Conservation (phyloP, 2,888 invertebrate genomes). For the Sminthurides aquaticus region DNA sequence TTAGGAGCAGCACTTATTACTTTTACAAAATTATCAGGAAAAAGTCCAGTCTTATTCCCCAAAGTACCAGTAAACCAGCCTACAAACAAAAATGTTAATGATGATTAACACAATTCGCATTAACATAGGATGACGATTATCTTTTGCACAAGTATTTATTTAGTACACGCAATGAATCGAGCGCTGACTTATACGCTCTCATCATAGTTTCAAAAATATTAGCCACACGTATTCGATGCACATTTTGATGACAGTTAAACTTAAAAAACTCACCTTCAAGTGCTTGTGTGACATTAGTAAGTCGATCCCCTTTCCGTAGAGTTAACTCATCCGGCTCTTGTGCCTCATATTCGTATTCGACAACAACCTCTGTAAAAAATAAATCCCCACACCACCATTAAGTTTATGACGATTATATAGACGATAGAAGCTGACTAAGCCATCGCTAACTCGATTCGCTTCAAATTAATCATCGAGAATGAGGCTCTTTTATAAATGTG, state of each 20-base stretch:
- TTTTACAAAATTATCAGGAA: conserved; percentile 87
- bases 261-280: conserved; percentile 56
- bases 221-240: neutral
- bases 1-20: neutral
- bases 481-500: too few relatives aligned
- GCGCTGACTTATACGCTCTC: too few relatives aligned
- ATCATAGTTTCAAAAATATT: neutral
- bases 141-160: too few relatives aligned
- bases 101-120: too few relatives aligned
- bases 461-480: too few relatives aligned
- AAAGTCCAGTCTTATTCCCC: conserved; percentile 73
- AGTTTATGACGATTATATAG: neutral
- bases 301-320: conserved; percentile 71
- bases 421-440: neutral
- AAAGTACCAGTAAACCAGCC: conserved; percentile 84
- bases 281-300: conserved; percentile 68
- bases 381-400: neutral
- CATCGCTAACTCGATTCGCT: too few relatives aligned
- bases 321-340: conserved; percentile 78
- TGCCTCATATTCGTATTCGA: conserved; percentile 78
- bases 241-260: neutral
- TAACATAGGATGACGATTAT: too few relatives aligned
- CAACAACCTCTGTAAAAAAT: conserved; percentile 47
- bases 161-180: too few relatives aligned
- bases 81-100: neutral